Conservation (phyloP, 2,888 invertebrate genomes). For the Drosophila parthenogenetica region DNA sequence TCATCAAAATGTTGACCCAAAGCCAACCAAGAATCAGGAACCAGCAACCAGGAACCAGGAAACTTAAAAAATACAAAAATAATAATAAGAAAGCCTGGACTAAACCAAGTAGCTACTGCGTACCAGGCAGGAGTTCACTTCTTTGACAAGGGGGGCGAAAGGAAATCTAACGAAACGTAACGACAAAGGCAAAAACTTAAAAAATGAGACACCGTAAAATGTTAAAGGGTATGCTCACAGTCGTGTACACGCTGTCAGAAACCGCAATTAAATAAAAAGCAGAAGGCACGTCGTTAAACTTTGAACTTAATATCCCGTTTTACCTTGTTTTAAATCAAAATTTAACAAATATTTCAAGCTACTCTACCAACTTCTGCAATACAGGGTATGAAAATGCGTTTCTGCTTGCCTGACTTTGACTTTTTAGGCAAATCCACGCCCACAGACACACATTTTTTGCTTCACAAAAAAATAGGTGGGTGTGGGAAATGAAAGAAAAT, state of each 20-base stretch:
- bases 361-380: neutral
- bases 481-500: constrained; percentile 19
- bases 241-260: constrained; percentile 7
- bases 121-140: constrained; percentile 5
- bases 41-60: constrained; percentile 43
- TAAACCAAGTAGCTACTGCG: constrained; percentile 31
- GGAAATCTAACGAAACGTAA: constrained; percentile 72
- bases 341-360: no score
- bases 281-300: no score
- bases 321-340: no score
- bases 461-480: constrained; percentile 17
- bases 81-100: constrained; percentile 31
- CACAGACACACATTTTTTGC: constrained; percentile 17
- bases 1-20: constrained; percentile 66
- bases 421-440: constrained; percentile 45
- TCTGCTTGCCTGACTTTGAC: constrained; percentile 58
- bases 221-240: constrained; percentile 30
- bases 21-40: constrained; percentile 33
- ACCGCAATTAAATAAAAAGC: no score
- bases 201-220: constrained; percentile 45
- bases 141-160: neutral
- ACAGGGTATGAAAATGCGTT: constrained; percentile 55
- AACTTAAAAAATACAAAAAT: constrained; percentile 25
- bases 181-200: constrained; percentile 62
- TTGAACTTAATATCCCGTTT: no score